Base-by-base conservation (phyloP, 2,113 vertebrate species). In the Grallaria varia region DNA sequence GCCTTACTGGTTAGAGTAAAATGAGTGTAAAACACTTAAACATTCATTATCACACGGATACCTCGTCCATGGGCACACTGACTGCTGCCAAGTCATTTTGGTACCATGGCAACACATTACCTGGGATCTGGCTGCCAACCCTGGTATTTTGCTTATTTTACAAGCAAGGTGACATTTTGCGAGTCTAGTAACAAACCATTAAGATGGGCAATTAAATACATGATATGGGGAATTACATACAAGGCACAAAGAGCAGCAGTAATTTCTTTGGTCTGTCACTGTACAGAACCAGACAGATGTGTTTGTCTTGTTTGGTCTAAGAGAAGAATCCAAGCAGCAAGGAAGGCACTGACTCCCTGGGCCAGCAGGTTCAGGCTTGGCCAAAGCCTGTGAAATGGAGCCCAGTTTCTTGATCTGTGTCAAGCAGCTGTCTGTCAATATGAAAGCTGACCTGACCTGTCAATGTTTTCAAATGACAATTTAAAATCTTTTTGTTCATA, bases 11-110 rank as follows among this genome's bases (percentile, higher is more conserved):
- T 33, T 7, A 10, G 11, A 56, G 24, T 18, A 49, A 93, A 82
- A 58, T 0, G 0, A 64, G 7, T 4, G 35, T 23, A 39, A 39
- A 93, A 67, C 52, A 52, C 35, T 39, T 53, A 9, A 42, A 59
- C 21, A 15, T 8, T 39, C 42, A 63, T 28, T 62, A 64, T 12
- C 42, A 19, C 55, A n/a, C 58, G 22, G 87, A 37, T 58, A 64
- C n/a, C 28, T 18, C 42, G 24, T 74, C 40, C 2, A 1, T 0
- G 0, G 52, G 37, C 35, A 73, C 82, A 31, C 4, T 19, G 59
- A 53, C 35, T 2, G 0, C 1, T 28, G 49, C 31, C 66, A 45
- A 68, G 27, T 47, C 0, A 0, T 63, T 77, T 18, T 47, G 47
- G 49, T 20, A 35, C 50, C 44, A 52, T 21, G 64, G 68, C 68